Conservation (phyloP, 2,888 invertebrate species). For the Philonicus albiceps region DNA sequence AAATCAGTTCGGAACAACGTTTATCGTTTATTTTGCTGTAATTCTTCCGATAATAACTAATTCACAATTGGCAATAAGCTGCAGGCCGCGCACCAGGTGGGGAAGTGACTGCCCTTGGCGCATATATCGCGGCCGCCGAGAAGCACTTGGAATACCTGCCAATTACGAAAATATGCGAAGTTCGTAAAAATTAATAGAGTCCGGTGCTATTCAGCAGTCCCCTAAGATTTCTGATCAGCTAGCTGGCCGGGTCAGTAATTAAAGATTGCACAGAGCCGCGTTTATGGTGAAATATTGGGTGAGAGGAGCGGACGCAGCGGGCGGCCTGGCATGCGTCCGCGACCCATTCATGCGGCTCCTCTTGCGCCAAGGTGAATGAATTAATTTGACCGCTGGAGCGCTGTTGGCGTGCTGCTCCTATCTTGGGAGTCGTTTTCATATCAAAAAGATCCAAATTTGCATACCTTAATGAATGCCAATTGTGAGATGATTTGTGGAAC, state of each 20-base stretch:
- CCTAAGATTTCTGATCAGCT: neutral
- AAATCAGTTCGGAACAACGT: neutral
- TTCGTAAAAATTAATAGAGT: constrained; percentile 12
- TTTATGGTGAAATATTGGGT: neutral
- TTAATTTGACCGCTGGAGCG: constrained; percentile 47
- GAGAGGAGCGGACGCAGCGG: neutral
- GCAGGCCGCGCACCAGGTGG: neutral
- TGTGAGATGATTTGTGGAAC: constrained; percentile 24
- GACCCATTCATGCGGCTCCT: neutral
- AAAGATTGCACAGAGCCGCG: neutral
- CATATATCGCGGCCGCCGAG: neutral
- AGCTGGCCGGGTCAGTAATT: neutral
- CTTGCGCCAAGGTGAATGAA: neutral
- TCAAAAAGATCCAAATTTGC: neutral
- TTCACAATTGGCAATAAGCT: constrained; percentile 9
- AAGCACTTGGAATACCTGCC: neutral
- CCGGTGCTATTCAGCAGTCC: neutral
- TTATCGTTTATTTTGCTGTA: constrained; percentile 13
- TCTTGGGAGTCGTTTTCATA: neutral
- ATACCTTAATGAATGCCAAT: neutral
- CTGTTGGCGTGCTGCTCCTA: constrained; percentile 54
- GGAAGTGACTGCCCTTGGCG: neutral
- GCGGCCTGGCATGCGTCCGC: neutral
- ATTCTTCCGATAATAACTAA: constrained; percentile 11
- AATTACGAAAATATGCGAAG: constrained; percentile 6